phyloP scores from a whole-genome alignment of 1,140 invertebrate genomes.

The Drosophila sp. region DNA sequence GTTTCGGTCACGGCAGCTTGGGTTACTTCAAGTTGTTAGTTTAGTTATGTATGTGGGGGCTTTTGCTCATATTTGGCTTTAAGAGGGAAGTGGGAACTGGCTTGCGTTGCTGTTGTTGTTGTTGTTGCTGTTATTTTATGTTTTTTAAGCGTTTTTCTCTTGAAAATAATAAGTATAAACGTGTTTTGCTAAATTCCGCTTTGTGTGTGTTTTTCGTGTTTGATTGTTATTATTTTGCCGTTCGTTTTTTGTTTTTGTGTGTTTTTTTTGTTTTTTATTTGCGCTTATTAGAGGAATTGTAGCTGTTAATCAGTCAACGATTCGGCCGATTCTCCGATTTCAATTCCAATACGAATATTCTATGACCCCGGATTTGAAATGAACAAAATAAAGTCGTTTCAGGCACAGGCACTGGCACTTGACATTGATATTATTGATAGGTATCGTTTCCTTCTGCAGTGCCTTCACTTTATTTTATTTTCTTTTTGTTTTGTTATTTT shows the following conservation, averaged over 20 bases:
- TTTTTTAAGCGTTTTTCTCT: slow-evolving; percentile 36
- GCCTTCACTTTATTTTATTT: background rate
- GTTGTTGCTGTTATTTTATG: slow-evolving; percentile 48
- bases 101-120: slow-evolving; percentile 58
- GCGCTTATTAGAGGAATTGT: slow-evolving; percentile 49
- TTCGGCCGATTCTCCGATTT: slow-evolving; percentile 41
- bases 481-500: background rate
- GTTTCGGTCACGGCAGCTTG: slow-evolving; percentile 64
- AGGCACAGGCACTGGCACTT: slow-evolving; percentile 40
- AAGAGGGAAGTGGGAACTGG: slow-evolving; percentile 34
- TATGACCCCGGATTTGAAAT: slow-evolving; percentile 67
- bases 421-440: slow-evolving; percentile 61
- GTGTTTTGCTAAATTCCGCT: slow-evolving; percentile 70
- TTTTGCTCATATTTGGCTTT: slow-evolving; percentile 68
- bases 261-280: slow-evolving; percentile 43
- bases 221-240: slow-evolving; percentile 48
- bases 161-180: slow-evolving; percentile 54
- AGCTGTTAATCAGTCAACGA: slow-evolving; percentile 68
- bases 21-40: slow-evolving; percentile 39
- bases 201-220: slow-evolving; percentile 31
- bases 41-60: slow-evolving; percentile 1
- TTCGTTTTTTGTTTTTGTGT: slow-evolving; percentile 44
- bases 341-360: slow-evolving; percentile 24
- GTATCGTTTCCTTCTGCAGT: slow-evolving; percentile 1
- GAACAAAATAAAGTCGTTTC: slow-evolving; percentile 41